Conservation (phyloP, 1,140 invertebrate genomes). For the Muscidifurax raptorellus region DNA sequence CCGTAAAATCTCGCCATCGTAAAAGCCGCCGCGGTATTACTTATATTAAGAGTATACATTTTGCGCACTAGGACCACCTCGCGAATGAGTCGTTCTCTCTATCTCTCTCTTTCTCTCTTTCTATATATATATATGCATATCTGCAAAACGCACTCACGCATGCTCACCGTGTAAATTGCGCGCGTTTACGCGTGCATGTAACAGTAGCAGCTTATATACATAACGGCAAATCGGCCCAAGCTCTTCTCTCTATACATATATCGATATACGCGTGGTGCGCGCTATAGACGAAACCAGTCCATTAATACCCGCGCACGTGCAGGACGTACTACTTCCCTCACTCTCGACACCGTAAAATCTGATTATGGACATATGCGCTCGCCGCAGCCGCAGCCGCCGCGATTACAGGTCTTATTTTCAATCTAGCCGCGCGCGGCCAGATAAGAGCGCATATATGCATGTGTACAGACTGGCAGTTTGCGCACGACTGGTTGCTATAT, state of each 20-base stretch:
- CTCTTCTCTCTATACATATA: background rate
- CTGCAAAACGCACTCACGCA: background rate
- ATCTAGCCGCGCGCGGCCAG: background rate
- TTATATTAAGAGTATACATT: background rate
- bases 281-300: background rate
- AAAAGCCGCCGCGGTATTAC: background rate
- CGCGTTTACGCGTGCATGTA: background rate
- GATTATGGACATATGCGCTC: background rate
- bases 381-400: no score
- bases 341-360: background rate
- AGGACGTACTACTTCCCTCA: no score
- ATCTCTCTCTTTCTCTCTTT: no score
- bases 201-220: background rate
- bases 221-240: background rate
- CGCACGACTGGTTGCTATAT: background rate
- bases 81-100: background rate
- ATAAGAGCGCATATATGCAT: background rate
- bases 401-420: background rate
- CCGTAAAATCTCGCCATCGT: constrained; percentile 3
- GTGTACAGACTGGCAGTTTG: background rate
- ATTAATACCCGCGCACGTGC: background rate
- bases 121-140: no score
- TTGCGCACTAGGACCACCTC: background rate
- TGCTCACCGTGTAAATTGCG: background rate
- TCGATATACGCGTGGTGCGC: background rate